A percentile compares a stretch with the other conserved stretches of the same genome.
phyloP scores from a whole-genome alignment of 2,797 vertebrate genomes.

The Tragelaphus oryx region DNA sequence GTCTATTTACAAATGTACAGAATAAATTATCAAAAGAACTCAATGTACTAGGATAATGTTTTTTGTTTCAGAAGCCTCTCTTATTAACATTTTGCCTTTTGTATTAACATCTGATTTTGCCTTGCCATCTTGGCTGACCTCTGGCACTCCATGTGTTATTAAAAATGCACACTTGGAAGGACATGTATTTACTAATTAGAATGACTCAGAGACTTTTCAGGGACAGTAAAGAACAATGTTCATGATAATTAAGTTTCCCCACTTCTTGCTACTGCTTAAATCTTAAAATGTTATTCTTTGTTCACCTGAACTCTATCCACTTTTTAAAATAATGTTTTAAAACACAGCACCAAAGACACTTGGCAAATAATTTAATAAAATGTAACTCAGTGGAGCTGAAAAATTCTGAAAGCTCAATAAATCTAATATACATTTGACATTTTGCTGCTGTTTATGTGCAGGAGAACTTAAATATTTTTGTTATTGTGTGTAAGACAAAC shows the following conservation, averaged over 20 bases:
- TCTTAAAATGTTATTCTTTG: conserved; percentile 7
- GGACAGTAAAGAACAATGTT: not conserved
- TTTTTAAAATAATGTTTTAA: not conserved
- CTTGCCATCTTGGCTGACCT: conserved; percentile 53
- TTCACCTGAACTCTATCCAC: not conserved
- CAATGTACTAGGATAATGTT: not conserved
- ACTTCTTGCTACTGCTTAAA: not conserved
- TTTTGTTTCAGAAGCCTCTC: conserved; percentile 39
- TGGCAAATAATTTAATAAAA: conserved; percentile 15
- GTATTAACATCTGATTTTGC: conserved; percentile 41
- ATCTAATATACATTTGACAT: not conserved
- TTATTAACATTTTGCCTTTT: conserved; percentile 49
- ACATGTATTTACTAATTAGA: conserved; percentile 64
- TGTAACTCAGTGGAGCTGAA: not conserved
- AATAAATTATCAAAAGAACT: conserved; percentile 55
- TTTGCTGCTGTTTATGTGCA: not conserved
- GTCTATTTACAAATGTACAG: conserved; percentile 12
- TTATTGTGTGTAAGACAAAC: not conserved
- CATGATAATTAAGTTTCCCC: not conserved
- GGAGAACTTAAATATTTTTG: not conserved
- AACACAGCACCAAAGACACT: not conserved
- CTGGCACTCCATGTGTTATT: conserved; percentile 44
- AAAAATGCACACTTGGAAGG: conserved; percentile 66
- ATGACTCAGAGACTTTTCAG: not conserved
- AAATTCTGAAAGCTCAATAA: not conserved